Evolutionary conservation across 1,140 invertebrate species (phyloP), one percentile per base, ranked within the genome.

Genomic region (Leptopilina clavipes): DNA sequence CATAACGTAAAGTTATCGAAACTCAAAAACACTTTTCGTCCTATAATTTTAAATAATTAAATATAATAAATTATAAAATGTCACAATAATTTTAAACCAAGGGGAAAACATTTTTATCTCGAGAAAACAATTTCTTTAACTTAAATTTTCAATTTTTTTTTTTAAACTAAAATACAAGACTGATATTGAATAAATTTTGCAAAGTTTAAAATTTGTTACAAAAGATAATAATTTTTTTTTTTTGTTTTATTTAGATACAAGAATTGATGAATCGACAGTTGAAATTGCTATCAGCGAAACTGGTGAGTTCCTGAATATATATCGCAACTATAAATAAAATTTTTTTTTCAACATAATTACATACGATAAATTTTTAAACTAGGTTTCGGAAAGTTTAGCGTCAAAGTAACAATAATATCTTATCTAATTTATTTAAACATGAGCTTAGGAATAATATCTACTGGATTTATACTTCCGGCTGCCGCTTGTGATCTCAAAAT

Each of bases 401-500:
- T 65, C 12, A 65, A 65, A 31, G 19, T 65, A 65, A 31, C 59
- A 8, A 31, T 31, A 65, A 31, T 37, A 31, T 31, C 12, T 65
- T 65, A 65, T n/a, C 7, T 65, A 65, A 65, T 65, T 65, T 65
- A 65, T 31, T 25, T 65, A 14, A 65, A 65, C 10, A 14, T 31
- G 11, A n/a, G 22, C n/a, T 0, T 65, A 12, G 19, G 22, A 31
- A 8, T n/a, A 1, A 25, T n/a, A n/a, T 11, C 25, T 7, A 65
- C 59, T 31, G 59, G 22, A 31, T 31, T 65, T 65, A 31, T 65
- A 14, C 22, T 65, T n/a, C 59, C 59, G 12, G 59, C 59, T n/a
- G 59, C 59, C n/a, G 59, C 22, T 1, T 65, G 59, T n/a, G 59
- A 65, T n/a, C 25, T 65, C n/a, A n/a, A 37, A 31, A 65, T 65